phyloP scores from a whole-genome alignment of 2,113 vertebrate genomes.

The Crotalus viridis region DNA sequence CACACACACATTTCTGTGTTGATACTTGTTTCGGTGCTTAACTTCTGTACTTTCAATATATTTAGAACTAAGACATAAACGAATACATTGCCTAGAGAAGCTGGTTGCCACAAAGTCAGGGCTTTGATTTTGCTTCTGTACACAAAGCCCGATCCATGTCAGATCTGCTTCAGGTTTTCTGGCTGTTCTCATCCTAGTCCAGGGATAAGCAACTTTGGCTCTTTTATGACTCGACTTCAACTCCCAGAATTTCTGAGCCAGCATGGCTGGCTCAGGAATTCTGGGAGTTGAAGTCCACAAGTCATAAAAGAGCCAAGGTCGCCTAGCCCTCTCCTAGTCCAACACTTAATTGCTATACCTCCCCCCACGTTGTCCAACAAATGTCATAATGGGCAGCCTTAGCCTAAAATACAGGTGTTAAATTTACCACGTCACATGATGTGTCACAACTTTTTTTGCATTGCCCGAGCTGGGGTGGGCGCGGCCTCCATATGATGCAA shows the following conservation, averaged over 20 bases:
- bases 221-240: too few relatives aligned
- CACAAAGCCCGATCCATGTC: not conserved
- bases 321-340: not conserved
- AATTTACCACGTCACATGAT: too few relatives aligned
- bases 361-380: not conserved
- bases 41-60: not conserved
- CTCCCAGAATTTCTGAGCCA: too few relatives aligned
- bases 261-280: too few relatives aligned
- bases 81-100: not conserved
- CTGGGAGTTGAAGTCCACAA: too few relatives aligned
- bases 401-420: not conserved
- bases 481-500: too few relatives aligned
- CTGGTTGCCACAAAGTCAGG: not conserved
- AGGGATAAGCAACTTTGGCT: not conserved
- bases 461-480: too few relatives aligned
- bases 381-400: not conserved
- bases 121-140: not conserved
- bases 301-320: too few relatives aligned
- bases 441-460: too few relatives aligned
- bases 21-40: not conserved
- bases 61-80: not conserved
- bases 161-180: not conserved
- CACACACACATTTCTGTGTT: not conserved
- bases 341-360: not conserved
- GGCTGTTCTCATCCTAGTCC: not conserved